Evolutionary conservation across 2,113 vertebrate species (phyloP), one percentile per base, ranked within the genome.

Genomic region (Scortum barcoo): DNA sequence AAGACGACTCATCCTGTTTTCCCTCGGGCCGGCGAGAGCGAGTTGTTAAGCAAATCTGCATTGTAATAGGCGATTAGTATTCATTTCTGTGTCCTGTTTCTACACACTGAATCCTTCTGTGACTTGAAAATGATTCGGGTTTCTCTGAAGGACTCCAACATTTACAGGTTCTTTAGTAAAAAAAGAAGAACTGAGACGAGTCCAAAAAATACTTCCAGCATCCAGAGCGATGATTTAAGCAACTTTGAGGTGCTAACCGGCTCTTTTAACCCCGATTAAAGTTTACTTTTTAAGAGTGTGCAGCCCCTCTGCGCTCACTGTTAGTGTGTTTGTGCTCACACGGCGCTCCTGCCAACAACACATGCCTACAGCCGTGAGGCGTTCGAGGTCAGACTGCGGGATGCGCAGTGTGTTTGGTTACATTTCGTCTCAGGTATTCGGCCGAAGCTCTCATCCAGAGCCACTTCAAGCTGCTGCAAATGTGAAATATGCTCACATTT

Each of bases 51-150:
- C 86, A 91, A 84, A 90, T 91, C 86, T 92, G 88, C 88, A 88
- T 91, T 16, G 85, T 88, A 92, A 92, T 93, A 62, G 53, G 78
- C 48, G 78, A 89, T 92, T 91, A 90, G 87, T 82, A 89, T 91
- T 91, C n/a, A 85, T 93, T 76, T 87, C 44, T 72, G 74, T 40
- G 61, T 10, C 83, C 38, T 11, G 67, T 84, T 54, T 77, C 67
- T 44, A 63, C 78, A 76, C 73, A 46, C 33, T 33, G 70, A 77
- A 81, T 80, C 60, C 50, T n/a, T 3, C 42, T 56, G 57, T 24
- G 61, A 69, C 42, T 72, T 60, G 54, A 20, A 5, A 26, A 24
- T 14, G 58, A 57, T 79, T 57, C 10, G 14, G 44, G 33, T 68
- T 76, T 50, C 46, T 72, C 66, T 48, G 53, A 62, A 63, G 40